Evolutionary conservation across 2,113 vertebrate genomes (phyloP).

Genomic region (Channa argus): DNA sequence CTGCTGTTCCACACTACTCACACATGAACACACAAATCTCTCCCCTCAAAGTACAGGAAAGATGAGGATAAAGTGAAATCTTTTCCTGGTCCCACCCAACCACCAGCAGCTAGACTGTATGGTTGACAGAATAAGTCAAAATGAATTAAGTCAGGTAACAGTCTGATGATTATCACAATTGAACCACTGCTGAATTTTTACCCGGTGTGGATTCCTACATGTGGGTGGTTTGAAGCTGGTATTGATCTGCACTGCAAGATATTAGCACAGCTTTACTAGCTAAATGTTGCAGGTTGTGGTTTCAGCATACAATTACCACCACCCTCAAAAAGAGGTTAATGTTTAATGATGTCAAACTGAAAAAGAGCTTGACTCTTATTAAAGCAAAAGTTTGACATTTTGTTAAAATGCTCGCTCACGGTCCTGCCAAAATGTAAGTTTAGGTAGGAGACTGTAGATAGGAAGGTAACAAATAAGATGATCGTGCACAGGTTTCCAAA

Average conservation of each 20-base stretch:
- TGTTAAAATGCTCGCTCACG: too few relatives aligned
- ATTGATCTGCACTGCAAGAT: conserved; percentile 9
- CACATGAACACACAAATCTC: conserved; percentile 28
- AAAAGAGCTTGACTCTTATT: not conserved
- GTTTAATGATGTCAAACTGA: not conserved
- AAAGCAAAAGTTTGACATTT: not conserved
- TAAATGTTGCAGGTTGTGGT: conserved; percentile 2
- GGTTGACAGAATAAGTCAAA: conserved; percentile 51
- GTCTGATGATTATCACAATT: conserved; percentile 36
- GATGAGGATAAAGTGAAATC: not conserved
- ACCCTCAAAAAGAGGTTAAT: not conserved
- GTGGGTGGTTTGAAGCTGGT: conserved; percentile 15
- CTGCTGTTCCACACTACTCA: conserved; percentile 34
- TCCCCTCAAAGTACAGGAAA: conserved; percentile 39
- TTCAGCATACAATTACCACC: not conserved
- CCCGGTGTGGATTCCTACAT: conserved; percentile 25
- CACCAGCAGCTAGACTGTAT: conserved; percentile 25
- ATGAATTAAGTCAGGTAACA: conserved; percentile 57
- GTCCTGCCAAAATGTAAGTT: too few relatives aligned
- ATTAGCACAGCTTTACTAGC: conserved; percentile 1
- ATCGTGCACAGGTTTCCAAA: too few relatives aligned
- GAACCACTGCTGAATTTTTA: conserved; percentile 41
- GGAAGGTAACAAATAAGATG: too few relatives aligned
- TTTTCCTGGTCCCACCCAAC: not conserved
- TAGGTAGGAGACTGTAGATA: too few relatives aligned